Evolutionary conservation across 2,113 vertebrate species (phyloP), one percentile per base, ranked within the genome.

Genomic region (Octodon degus): DNA sequence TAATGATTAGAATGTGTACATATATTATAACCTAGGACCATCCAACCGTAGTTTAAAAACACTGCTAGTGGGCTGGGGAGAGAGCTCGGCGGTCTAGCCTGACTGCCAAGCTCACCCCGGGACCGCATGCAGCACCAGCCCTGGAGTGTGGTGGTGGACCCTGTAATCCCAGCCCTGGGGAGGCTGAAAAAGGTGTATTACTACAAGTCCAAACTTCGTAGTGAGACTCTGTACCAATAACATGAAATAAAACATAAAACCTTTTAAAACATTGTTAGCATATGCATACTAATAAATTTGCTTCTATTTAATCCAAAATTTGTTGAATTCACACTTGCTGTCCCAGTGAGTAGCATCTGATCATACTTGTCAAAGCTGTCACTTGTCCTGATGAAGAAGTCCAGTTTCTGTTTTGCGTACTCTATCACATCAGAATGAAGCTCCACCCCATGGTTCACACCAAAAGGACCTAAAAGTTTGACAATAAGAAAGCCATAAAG

Each of bases 281-380:
- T 2, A 17, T 22, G 22, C 27, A 86, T n/a, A 30, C 22, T 70
- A 87, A 20, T 40, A 77, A 70, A 47, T 17, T 50, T 24, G 19
- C 11, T 34, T 89, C 76, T 53, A 27, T 11, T 7, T 65, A 47
- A 47, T 20, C 34, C 76, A 79, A n/a, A 53, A 11, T 34, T 34
- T 8, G 79, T 89, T 19, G 70, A 89, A 96, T 0, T 22, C 58
- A 97, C 10, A 37, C 37, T 83, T 37, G 2, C 17, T 80, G 91
- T 67, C 25, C 91, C 47, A 67, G 12, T 0, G 0, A 32, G 32
- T 50, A 37, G 34, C 88, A 6, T 25, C 0, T 7, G 7, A 2
- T 89, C 99, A 98, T 98, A 99, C 99, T 98, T 99, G 98, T 99
- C 99, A 96, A 99, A 99, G 98, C 99, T 99, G 97, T 99, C 99